Conservation (phyloP, 2,797 vertebrate genomes). For the Coranthus polyacanthus region DNA sequence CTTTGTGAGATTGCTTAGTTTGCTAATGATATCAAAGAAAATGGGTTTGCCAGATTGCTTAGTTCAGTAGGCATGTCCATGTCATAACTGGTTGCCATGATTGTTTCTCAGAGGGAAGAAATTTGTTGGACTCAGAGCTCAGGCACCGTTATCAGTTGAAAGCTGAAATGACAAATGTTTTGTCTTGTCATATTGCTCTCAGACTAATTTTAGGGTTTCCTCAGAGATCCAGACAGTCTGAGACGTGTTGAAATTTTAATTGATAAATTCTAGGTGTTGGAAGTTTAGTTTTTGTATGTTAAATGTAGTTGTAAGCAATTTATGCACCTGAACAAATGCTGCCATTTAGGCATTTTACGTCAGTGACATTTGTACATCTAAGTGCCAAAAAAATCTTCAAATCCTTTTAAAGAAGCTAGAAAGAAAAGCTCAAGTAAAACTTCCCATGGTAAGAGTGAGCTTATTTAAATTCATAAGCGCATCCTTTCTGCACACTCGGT, state of each 20-base stretch:
- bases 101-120: slow-evolving; percentile 52
- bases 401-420: too few species aligned
- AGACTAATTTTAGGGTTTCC: slow-evolving; percentile 26
- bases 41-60: slow-evolving; percentile 29
- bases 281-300: background rate
- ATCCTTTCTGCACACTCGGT: background rate
- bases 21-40: slow-evolving; percentile 39
- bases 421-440: too few species aligned
- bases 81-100: slow-evolving; percentile 29
- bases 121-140: slow-evolving; percentile 31
- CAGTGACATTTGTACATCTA: too few species aligned
- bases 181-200: slow-evolving; percentile 16
- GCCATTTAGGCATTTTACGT: background rate
- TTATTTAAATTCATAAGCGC: background rate
- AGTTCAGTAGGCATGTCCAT: slow-evolving; percentile 12
- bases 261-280: background rate
- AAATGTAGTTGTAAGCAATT: background rate
- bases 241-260: background rate
- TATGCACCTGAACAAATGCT: too few species aligned
- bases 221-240: background rate
- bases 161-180: slow-evolving; percentile 30
- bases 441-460: background rate
- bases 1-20: slow-evolving; percentile 30
- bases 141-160: slow-evolving; percentile 10
- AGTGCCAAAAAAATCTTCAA: too few species aligned